Evolutionary conservation across 2,888 invertebrate species (phyloP).

Genomic region (Eristalinus sepulchralis): DNA sequence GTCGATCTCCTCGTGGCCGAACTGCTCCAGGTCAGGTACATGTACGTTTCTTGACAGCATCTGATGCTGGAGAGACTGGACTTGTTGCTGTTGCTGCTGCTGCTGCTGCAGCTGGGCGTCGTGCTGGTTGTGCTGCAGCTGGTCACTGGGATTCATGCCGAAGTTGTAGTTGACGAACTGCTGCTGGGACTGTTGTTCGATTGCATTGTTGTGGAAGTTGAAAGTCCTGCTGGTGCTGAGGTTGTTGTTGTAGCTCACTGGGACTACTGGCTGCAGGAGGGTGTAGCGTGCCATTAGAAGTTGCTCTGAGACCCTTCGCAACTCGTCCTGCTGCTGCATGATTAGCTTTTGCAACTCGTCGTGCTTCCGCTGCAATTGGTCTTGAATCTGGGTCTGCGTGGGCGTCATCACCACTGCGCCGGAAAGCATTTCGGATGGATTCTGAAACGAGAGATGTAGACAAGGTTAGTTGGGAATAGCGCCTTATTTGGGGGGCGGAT

Average conservation of each 20-base stretch:
- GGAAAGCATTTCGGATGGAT: conserved; percentile 76
- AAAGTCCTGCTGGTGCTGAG: conserved; percentile 71
- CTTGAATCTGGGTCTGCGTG: conserved; percentile 85
- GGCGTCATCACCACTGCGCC: conserved; percentile 82
- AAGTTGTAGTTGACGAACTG: conserved; percentile 78
- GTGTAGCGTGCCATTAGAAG: conserved; percentile 90
- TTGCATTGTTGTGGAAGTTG: conserved; percentile 68
- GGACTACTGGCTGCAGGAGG: conserved; percentile 82
- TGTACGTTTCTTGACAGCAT: conserved; percentile 74
- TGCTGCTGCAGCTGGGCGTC: conserved; percentile 70
- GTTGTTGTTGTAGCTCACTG: conserved; percentile 74
- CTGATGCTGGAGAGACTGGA: conserved; percentile 66
- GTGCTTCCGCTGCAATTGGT: conserved; percentile 90
- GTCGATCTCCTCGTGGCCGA: conserved; percentile 78
- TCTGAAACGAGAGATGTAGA: conserved; percentile 48
- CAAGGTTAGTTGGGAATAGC: not conserved
- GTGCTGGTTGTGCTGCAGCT: conserved; percentile 75
- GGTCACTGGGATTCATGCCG: conserved; percentile 75
- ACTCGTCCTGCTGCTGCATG: conserved; percentile 91
- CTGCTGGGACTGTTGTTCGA: conserved; percentile 65
- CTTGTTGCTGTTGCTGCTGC: conserved; percentile 62
- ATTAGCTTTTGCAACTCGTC: conserved; percentile 93
- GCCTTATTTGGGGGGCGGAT: not conserved
- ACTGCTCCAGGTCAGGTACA: conserved; percentile 75
- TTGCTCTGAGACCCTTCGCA: conserved; percentile 93